Percentiles rank a stretch among this genome's conserved stretches.
phyloP scores from a whole-genome alignment of 1,140 invertebrate genomes.

The Nixonia krombeini region DNA sequence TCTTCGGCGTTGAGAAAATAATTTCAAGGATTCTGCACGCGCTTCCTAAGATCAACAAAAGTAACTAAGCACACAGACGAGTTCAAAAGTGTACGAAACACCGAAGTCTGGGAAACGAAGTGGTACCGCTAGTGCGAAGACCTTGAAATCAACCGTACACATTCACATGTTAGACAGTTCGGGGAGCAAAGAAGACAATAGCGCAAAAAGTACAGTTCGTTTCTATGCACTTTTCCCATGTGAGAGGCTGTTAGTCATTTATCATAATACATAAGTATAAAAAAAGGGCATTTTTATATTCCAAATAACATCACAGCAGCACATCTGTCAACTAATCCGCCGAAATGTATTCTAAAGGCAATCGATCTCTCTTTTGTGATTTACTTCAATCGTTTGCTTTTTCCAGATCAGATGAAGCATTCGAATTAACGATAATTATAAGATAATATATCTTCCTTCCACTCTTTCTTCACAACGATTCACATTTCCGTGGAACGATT shows the following conservation, averaged over 20 bases:
- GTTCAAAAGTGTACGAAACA: conserved; percentile 48
- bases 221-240: conserved; percentile 33
- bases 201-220: conserved; percentile 51
- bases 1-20: conserved; percentile 44
- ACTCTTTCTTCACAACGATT: no score
- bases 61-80: conserved; percentile 42
- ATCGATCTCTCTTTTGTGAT: no score
- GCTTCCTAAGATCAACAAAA: conserved; percentile 48
- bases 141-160: conserved; percentile 50
- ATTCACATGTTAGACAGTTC: conserved; percentile 51
- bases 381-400: no score
- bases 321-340: no score
- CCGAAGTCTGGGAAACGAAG: conserved; percentile 50
- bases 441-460: no score
- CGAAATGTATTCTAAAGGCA: no score
- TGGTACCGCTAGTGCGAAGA: conserved; percentile 50
- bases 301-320: no score
- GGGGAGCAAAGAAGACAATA: conserved; percentile 46
- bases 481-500: no score
- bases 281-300: no score
- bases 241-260: conserved; percentile 47
- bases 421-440: no score
- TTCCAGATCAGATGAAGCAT: no score
- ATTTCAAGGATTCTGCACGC: conserved; percentile 47
- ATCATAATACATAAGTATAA: conserved; percentile 40